Conservation (phyloP, 2,888 invertebrate genomes). For the Folsomia manolachei region DNA sequence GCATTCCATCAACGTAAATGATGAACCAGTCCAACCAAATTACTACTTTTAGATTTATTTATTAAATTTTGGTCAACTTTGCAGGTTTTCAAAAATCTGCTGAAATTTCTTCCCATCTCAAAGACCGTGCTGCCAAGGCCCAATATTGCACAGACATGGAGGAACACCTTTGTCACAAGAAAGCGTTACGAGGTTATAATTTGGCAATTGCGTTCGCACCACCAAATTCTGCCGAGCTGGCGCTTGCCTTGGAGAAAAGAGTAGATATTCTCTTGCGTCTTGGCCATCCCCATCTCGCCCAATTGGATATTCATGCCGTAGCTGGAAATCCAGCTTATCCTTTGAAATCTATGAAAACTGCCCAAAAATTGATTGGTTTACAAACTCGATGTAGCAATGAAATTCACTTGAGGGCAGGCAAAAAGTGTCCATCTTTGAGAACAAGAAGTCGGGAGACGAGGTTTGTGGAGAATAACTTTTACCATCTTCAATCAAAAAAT, state of each 20-base stretch:
- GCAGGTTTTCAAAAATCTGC: slow-evolving; percentile 31
- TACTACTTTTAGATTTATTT: background rate
- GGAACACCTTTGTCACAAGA: background rate
- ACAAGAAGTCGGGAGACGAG: background rate
- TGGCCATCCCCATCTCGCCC: slow-evolving; percentile 33
- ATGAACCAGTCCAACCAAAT: no score
- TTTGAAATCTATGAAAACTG: slow-evolving; percentile 15
- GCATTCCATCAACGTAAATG: background rate
- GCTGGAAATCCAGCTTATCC: slow-evolving; percentile 26
- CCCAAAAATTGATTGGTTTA: slow-evolving; percentile 33
- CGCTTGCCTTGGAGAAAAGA: slow-evolving; percentile 35
- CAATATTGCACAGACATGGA: slow-evolving; percentile 11
- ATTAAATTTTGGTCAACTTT: slow-evolving; percentile 1
- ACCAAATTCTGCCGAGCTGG: slow-evolving; percentile 25
- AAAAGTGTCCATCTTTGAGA: background rate
- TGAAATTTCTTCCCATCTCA: slow-evolving; percentile 11
- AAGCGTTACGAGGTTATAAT: slow-evolving; percentile 36
- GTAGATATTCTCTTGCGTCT: slow-evolving; percentile 32
- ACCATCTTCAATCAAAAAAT: slow-evolving; percentile 16
- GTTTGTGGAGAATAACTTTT: background rate
- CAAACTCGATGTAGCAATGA: slow-evolving; percentile 23
- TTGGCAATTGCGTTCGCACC: slow-evolving; percentile 32
- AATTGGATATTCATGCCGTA: slow-evolving; percentile 35
- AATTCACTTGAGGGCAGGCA: background rate
- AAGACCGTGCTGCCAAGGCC: slow-evolving; percentile 20